Evolutionary conservation across 2,113 vertebrate species (phyloP).

Genomic region (Xerus inauris): DNA sequence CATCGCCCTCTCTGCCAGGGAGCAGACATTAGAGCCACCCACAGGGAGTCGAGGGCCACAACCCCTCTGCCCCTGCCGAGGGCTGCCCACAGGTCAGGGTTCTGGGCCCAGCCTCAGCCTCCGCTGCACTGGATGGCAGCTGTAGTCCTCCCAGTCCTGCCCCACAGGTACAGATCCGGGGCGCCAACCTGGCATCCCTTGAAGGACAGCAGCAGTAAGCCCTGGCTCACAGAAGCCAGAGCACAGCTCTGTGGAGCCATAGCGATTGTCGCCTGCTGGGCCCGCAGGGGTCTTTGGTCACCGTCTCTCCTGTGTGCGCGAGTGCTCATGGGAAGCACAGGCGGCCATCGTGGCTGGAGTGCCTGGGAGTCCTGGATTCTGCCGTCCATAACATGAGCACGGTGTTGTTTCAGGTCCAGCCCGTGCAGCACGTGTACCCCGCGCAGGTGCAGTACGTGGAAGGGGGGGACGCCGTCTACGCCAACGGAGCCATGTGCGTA

Average conservation of each 20-base stretch:
- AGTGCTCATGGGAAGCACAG: too few relatives aligned
- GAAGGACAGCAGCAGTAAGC: too few relatives aligned
- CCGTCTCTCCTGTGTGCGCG: too few relatives aligned
- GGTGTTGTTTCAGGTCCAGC: conserved; percentile 90
- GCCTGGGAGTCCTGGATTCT: too few relatives aligned
- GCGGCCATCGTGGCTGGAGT: too few relatives aligned
- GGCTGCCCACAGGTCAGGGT: not conserved
- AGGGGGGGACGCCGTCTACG: conserved; percentile 94
- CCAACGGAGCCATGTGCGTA: conserved; percentile 97
- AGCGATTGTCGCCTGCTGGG: too few relatives aligned
- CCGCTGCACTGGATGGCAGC: not conserved
- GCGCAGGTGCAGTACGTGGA: conserved; percentile 98
- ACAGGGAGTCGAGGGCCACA: not conserved
- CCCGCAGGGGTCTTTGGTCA: too few relatives aligned
- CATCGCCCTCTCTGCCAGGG: accelerated
- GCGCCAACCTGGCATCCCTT: too few relatives aligned
- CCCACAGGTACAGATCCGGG: too few relatives aligned
- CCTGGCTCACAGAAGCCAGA: too few relatives aligned
- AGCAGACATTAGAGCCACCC: not conserved
- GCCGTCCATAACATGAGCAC: accelerated
- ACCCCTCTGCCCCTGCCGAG: not conserved
- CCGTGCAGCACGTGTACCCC: conserved; percentile 95
- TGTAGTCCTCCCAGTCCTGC: not conserved
- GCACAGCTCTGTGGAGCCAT: too few relatives aligned
- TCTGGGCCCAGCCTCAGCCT: not conserved